Evolutionary conservation across 2,113 vertebrate genomes (phyloP).

Genomic region (Desmodus rotundus): DNA sequence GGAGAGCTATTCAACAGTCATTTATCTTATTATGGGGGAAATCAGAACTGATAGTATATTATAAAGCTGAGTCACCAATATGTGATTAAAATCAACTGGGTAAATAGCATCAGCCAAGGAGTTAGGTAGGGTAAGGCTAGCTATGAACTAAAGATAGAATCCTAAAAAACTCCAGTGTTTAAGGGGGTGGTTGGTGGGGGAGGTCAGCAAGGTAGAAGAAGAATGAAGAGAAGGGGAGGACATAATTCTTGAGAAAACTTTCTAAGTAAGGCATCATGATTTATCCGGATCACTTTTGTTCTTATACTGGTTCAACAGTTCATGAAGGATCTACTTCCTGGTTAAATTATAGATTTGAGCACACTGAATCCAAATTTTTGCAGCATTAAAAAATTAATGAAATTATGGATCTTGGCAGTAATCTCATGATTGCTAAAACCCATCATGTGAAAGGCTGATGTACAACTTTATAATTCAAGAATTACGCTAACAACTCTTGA

Average conservation of each 20-base stretch:
- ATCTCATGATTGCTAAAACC: not conserved
- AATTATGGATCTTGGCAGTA: not conserved
- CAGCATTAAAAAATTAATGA: not conserved
- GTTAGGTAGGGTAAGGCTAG: not conserved
- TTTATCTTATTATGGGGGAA: not conserved
- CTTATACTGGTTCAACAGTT: not conserved
- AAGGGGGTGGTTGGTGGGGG: not conserved
- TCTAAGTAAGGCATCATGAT: not conserved
- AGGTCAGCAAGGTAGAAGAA: not conserved
- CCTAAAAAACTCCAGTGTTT: not conserved
- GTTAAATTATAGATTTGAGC: conserved; percentile 9
- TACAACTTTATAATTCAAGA: not conserved
- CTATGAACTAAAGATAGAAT: not conserved
- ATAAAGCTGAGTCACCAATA: not conserved
- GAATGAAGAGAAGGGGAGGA: not conserved
- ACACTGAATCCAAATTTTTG: conserved; percentile 13
- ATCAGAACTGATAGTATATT: not conserved
- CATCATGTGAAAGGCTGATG: not conserved
- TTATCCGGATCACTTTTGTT: not conserved
- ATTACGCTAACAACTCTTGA: not conserved
- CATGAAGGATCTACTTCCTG: not conserved
- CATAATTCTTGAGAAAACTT: not conserved
- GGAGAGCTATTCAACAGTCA: not conserved
- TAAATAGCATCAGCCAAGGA: not conserved
- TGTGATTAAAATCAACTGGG: not conserved